Evolutionary conservation across 2,797 vertebrate species (phyloP), one percentile per base, ranked within the genome.

Genomic region (Galagoides demidoff): DNA sequence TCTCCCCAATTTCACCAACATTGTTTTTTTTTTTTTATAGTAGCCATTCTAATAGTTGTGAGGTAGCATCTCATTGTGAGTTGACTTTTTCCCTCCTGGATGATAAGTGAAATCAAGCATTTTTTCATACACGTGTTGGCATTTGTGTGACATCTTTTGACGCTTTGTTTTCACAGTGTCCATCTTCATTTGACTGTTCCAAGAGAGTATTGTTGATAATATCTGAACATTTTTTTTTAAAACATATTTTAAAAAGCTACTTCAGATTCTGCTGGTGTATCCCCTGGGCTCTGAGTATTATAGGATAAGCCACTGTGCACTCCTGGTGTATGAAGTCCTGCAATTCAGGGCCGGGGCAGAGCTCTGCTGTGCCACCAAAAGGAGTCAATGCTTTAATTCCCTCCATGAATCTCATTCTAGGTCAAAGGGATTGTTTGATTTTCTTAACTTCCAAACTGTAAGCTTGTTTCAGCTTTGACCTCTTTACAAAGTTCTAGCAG

Each of bases 401-500:
- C 34, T 71, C 34, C 27, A n/a, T 59, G 74, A 94, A 76, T 74
- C 31, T 31, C 23, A 63, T 83, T 96, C 63, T 94, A n/a, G 34
- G 34, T 82, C 83, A 94, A 57, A 84, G 39, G 14, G 10, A 85
- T 37, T 82, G 25, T 89, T 52, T 83, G 49, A 94, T 71, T 89
- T 77, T 6, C 49, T 55, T 61, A 86, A 79, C 79, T 89, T 93
- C 19, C 85, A 92, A 97, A 94, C 9, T 5, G 2, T 34, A 82
- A 29, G n/a, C 73, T 84, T 83, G 25, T 70, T 91, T 77, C 22
- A 86, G 70, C 16, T 85, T 79, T 81, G 68, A 85, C 79, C 78
- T 89, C 22, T 34, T 92, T 85, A 63, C 5, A 90, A 31, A 96
- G 25, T 31, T 29, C 23, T 34, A 76, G 71, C 19, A 92, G 68